These are phyloP conservation scores for Potorous gilbertii DNA, from an alignment of 2,797 vertebrate genomes.

Conservation along the genomic window DNA sequence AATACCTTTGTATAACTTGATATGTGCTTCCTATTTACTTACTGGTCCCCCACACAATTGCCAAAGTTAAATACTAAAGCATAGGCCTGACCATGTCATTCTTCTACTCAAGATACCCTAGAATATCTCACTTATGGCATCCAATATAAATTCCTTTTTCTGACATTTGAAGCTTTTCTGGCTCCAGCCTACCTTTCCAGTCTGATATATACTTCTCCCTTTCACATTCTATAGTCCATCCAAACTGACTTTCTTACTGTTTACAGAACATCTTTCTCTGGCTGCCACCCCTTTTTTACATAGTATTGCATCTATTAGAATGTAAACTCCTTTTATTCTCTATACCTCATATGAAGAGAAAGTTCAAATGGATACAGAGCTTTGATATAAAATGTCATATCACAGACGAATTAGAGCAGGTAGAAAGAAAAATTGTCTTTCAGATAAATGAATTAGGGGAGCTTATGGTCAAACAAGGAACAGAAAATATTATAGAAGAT, in stretches of 20 bases:
- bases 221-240: neutral
- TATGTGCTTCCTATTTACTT: neutral
- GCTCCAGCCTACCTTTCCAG: neutral
- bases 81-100: neutral
- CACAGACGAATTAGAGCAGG: neutral
- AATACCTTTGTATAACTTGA: neutral
- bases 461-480: neutral
- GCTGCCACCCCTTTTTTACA: neutral
- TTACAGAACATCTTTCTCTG: neutral
- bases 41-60: neutral
- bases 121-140: neutral
- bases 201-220: neutral
- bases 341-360: neutral
- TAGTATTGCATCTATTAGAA: neutral
- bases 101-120: neutral
- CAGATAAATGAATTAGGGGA: neutral
- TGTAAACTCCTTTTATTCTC: neutral
- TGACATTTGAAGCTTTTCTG: neutral
- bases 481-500: neutral
- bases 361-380: neutral
- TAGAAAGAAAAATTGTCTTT: neutral
- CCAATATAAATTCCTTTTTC: neutral
- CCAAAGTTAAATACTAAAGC: neutral
- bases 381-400: neutral
- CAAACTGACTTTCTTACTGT: neutral